Conservation (phyloP, 2,113 vertebrate species). For the Alectura lathami region DNA sequence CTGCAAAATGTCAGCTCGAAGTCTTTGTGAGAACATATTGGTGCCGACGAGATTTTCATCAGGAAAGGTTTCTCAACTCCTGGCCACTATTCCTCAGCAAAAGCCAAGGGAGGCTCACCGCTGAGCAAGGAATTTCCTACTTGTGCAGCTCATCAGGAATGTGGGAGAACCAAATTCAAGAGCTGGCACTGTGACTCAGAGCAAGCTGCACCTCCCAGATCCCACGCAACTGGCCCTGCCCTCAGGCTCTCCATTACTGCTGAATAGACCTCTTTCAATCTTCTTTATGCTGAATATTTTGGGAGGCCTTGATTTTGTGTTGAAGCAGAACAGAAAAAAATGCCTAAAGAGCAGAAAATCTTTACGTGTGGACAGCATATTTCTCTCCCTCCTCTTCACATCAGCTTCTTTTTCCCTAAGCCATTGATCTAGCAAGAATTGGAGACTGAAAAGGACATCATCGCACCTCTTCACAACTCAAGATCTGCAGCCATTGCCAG, state of each 20-base stretch:
- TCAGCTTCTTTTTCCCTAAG: background rate
- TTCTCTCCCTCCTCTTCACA: background rate
- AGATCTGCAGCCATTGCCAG: fast-evolving
- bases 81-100: background rate
- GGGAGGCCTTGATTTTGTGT: background rate
- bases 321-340: background rate
- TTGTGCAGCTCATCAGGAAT: background rate
- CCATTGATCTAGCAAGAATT: background rate
- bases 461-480: background rate
- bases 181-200: background rate
- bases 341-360: background rate
- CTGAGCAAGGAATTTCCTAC: background rate
- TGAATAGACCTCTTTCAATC: background rate
- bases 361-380: background rate
- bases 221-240: background rate
- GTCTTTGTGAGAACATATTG: background rate
- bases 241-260: background rate
- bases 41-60: background rate
- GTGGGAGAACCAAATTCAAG: background rate
- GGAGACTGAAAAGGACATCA: background rate
- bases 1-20: background rate
- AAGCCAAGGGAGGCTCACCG: background rate
- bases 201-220: background rate
- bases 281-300: background rate
- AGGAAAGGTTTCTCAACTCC: background rate